Evolutionary conservation across 2,113 vertebrate genomes (phyloP).

Genomic region (Elachura formosa): DNA sequence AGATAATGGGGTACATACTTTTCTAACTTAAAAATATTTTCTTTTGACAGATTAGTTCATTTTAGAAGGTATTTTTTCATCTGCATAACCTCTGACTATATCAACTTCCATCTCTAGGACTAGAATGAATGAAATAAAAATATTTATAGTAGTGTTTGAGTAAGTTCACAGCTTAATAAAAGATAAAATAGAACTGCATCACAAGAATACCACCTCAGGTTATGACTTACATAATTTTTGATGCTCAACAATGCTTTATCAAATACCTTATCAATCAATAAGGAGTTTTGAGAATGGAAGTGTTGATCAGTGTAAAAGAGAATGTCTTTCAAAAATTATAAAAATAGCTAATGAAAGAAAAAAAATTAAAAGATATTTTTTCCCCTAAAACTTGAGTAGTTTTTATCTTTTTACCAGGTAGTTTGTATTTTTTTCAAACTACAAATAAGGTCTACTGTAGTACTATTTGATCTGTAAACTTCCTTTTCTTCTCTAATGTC

Average conservation of each 20-base stretch:
- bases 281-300: not conserved
- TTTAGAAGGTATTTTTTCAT: not conserved
- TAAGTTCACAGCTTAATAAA: not conserved
- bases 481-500: not conserved
- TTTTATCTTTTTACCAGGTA: not conserved
- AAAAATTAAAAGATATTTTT: rapidly evolving
- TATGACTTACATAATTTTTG: not conserved
- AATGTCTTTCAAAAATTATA: not conserved
- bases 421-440: not conserved
- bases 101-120: not conserved
- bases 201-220: not conserved
- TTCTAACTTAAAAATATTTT: not conserved
- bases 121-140: not conserved
- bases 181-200: not conserved
- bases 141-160: not conserved
- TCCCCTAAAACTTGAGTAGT: not conserved
- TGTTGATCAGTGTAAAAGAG: not conserved
- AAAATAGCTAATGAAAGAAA: not conserved
- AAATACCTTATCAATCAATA: not conserved
- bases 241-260: not conserved
- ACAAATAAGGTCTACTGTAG: not conserved
- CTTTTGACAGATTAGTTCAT: not conserved
- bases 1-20: not conserved
- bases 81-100: not conserved
- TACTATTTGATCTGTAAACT: not conserved